Evolutionary conservation across 2,113 vertebrate species (phyloP).

Genomic region (Hydrolagus affinis): DNA sequence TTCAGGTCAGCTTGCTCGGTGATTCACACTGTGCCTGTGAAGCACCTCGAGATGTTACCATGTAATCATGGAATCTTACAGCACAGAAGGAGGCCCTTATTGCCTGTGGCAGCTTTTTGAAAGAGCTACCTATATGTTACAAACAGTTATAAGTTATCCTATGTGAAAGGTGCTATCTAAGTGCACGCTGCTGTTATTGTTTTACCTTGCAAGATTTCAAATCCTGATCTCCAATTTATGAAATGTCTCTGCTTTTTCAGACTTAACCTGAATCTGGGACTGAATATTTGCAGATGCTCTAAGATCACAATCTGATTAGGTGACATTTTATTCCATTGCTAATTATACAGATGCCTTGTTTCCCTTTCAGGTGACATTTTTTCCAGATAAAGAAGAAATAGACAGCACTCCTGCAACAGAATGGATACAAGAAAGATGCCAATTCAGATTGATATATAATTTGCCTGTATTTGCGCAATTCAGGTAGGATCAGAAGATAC

Average conservation of each 20-base stretch:
- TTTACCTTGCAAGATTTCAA: too few species aligned
- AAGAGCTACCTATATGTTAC: too few species aligned
- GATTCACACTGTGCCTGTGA: background rate
- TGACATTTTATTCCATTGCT: too few species aligned
- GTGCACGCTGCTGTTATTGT: background rate
- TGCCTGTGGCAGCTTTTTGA: too few species aligned
- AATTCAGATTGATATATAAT: constrained; percentile 40
- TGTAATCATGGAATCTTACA: too few species aligned
- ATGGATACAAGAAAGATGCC: constrained; percentile 49
- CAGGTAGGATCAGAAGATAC: constrained; percentile 38
- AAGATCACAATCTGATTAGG: too few species aligned
- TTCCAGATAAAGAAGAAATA: constrained; percentile 31
- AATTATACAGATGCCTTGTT: background rate
- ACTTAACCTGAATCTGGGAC: background rate
- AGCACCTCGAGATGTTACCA: background rate
- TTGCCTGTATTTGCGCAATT: constrained; percentile 51
- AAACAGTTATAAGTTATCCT: background rate
- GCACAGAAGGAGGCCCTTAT: too few species aligned
- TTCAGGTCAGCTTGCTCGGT: too few species aligned
- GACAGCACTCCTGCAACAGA: constrained; percentile 43
- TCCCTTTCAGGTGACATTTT: constrained; percentile 40
- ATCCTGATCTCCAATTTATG: background rate
- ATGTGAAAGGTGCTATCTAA: background rate
- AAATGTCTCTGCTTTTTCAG: background rate
- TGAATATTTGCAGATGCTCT: background rate